These are phyloP conservation scores for Zaprionus davidi DNA, from an alignment of 1,140 invertebrate genomes.

Conservation along the genomic window DNA sequence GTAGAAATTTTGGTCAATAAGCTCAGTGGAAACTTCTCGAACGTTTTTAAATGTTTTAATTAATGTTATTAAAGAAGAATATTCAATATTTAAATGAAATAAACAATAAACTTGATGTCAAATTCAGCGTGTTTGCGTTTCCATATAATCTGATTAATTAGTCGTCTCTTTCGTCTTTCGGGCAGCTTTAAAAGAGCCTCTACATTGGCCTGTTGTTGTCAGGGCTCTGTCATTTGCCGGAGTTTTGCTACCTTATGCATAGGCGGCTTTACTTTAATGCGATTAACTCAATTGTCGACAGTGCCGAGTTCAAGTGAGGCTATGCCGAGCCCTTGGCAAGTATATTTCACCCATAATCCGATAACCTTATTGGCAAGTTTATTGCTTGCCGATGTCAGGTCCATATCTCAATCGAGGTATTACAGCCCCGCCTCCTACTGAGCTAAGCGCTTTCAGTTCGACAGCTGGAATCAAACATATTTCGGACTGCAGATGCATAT, in stretches of 20 bases:
- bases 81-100: constrained; percentile 70
- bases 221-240: not conserved
- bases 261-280: constrained; percentile 54
- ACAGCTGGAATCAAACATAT: constrained; percentile 9
- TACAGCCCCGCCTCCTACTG: constrained; percentile 16
- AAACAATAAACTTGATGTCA: constrained; percentile 77
- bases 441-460: not conserved
- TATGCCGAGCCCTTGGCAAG: not conserved
- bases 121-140: constrained; percentile 28
- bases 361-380: constrained; percentile 63
- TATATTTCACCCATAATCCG: constrained; percentile 55
- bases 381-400: constrained; percentile 42
- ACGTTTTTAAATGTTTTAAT: constrained; percentile 56
- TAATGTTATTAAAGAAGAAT: constrained; percentile 60
- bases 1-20: constrained; percentile 27
- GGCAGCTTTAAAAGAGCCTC: not conserved
- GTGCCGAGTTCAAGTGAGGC: constrained; percentile 15
- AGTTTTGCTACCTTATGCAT: constrained; percentile 28
- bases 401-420: constrained; percentile 63
- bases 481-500: not conserved
- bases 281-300: constrained; percentile 66
- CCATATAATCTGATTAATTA: constrained; percentile 10
- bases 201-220: not conserved
- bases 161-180: not conserved
- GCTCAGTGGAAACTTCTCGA: constrained; percentile 36